These are phyloP conservation scores for Amphiprion ocellaris DNA, from an alignment of 2,113 vertebrate species.

Conservation along the genomic window DNA sequence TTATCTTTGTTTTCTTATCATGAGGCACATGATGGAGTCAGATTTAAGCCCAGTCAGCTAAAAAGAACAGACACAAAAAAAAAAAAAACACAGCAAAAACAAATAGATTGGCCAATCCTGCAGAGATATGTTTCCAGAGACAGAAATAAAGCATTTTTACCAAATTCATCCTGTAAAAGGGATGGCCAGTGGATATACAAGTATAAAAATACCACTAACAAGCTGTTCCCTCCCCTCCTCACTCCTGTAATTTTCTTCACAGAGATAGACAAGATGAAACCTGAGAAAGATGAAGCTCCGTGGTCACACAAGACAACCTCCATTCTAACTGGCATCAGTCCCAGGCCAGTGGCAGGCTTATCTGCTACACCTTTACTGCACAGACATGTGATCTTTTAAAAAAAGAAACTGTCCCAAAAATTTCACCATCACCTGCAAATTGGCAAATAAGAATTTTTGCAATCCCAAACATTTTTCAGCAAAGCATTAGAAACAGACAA, in stretches of 20 bases:
- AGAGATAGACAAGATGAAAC: conserved; percentile 36
- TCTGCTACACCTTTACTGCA: conserved; percentile 21
- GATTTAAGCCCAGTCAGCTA: conserved; percentile 65
- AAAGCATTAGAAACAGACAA: conserved; percentile 19
- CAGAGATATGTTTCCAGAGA: conserved; percentile 12
- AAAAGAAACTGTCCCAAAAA: not conserved
- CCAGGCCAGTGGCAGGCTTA: conserved; percentile 19
- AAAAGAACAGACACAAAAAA: conserved; percentile 30
- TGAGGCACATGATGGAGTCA: conserved; percentile 42
- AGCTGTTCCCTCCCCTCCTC: not conserved
- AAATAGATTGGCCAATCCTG: conserved; percentile 28
- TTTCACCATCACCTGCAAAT: conserved; percentile 1
- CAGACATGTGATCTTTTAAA: conserved; percentile 14
- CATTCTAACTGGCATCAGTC: conserved; percentile 32
- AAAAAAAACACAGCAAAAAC: conserved; percentile 9
- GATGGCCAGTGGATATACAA: conserved; percentile 8
- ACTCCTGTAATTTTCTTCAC: conserved; percentile 41
- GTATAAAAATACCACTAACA: conserved; percentile 20
- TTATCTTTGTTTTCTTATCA: conserved; percentile 66
- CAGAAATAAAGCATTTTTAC: conserved; percentile 37
- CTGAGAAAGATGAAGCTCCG: conserved; percentile 39
- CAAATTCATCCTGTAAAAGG: conserved; percentile 11
- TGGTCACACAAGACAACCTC: conserved; percentile 19
- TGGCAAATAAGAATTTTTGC: conserved; percentile 31
- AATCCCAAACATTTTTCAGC: not conserved